Base-by-base conservation (phyloP, 1,140 invertebrate species). In the Drosophila azteca region DNA sequence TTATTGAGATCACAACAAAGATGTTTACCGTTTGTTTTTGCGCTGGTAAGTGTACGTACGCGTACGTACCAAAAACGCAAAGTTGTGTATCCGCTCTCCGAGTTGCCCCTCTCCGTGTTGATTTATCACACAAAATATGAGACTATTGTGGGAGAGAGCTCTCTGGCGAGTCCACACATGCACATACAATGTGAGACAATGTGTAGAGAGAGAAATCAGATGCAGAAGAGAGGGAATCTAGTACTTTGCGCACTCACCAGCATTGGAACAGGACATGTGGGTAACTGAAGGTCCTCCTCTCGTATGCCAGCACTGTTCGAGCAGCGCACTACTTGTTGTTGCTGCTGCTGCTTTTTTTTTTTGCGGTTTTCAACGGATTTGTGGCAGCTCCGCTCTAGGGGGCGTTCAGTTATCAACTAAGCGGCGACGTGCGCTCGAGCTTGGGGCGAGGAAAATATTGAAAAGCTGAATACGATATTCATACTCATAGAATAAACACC, bases 341-440 rank as follows among this genome's bases (percentile, higher is more conserved):
- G 26, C 7, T 31, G 8, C 26, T 29, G 6, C 6, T 35, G 31
- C 46, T 51, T 29, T 15, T 57, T 11, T 58, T 52, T 46, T 48
- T 41, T 49, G 44, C 15, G 53, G 31, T 39, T 54, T 63, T 35
- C 9, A 17, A 15, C 20, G n/a, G 9, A 11, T 31, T 35, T 71
- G 67, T 50, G 60, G 50, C 50, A 71, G 65, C 48, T 82, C 79
- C 75, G 65, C 58, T 74, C 46, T 35, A 53, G 41, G 66, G 52
- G 60, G 62, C 79, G 79, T 60, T 74, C 69, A 64, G 64, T 59
- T 74, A 65, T 82, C 79, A 82, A 82, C 79, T 82, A 82, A 81
- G 67, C 73, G 54, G 7, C 59, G 26, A 81, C 55, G 59, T 73
- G 73, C 64, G 79, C 68, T 77, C 69, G 22, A 74, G 52, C 20